phyloP scores from a whole-genome alignment of 2,113 vertebrate species.

The Raja brachyura region DNA sequence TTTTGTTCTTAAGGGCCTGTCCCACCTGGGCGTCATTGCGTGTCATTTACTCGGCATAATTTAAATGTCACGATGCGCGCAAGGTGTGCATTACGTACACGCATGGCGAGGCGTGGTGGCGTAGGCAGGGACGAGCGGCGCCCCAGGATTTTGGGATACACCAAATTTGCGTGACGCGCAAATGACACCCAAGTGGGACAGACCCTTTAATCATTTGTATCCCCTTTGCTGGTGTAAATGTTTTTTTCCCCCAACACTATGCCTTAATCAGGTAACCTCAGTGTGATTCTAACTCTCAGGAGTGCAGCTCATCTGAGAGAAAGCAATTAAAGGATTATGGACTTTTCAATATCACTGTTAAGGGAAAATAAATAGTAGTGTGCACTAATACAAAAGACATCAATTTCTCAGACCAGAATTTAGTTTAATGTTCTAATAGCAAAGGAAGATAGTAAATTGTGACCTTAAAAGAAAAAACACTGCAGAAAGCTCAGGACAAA shows the following conservation, averaged over 20 bases:
- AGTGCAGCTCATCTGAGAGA: neutral
- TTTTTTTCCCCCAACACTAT: neutral
- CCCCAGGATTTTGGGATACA: no score
- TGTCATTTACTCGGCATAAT: no score
- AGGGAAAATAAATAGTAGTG: neutral
- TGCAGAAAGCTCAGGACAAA: neutral
- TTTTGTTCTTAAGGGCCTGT: no score
- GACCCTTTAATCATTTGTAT: neutral
- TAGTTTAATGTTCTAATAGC: neutral
- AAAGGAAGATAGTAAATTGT: neutral
- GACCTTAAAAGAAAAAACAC: neutral
- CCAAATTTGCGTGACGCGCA: no score
- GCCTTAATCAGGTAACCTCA: neutral
- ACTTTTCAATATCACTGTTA: neutral
- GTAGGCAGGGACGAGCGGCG: no score
- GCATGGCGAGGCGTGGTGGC: no score
- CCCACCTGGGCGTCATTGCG: no score
- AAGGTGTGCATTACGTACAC: no score
- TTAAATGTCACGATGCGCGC: no score
- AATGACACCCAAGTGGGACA: no score
- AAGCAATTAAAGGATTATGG: neutral
- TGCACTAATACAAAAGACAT: neutral
- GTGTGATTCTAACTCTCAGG: neutral
- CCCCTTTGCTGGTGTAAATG: neutral
- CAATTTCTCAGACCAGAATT: neutral